phyloP scores from a whole-genome alignment of 1,140 invertebrate species.

The Neodiprion virginianus region DNA sequence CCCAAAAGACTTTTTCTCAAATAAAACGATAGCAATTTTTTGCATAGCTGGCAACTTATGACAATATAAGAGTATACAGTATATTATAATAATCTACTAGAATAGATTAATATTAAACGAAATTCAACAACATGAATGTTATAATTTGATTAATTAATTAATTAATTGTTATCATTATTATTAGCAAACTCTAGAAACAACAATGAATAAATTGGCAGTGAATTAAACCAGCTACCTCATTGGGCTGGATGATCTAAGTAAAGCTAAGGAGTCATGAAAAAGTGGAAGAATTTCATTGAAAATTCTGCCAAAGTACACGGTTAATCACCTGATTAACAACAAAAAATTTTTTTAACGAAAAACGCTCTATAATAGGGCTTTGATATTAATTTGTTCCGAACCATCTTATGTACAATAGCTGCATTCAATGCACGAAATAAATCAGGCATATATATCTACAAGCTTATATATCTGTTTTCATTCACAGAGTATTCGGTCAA shows the following conservation, averaged over 20 bases:
- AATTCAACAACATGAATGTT: background rate
- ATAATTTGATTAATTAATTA: background rate
- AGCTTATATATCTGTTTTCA: background rate
- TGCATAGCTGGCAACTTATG: too few relatives aligned
- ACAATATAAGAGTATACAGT: too few relatives aligned
- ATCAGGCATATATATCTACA: background rate
- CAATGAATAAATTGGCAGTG: slow-evolving; percentile 52
- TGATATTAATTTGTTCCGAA: background rate
- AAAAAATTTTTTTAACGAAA: background rate
- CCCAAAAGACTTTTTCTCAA: too few relatives aligned
- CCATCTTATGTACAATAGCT: slow-evolving; percentile 36
- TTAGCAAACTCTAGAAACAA: slow-evolving; percentile 31
- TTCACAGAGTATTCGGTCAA: background rate
- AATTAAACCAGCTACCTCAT: slow-evolving; percentile 38
- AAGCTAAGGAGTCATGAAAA: slow-evolving; percentile 27
- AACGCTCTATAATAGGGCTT: too few relatives aligned
- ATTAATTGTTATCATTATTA: background rate
- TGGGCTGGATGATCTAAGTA: slow-evolving; percentile 28
- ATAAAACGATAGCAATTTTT: too few relatives aligned
- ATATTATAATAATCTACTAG: too few relatives aligned
- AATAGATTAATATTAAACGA: background rate
- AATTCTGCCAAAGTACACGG: slow-evolving; percentile 23
- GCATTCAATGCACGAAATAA: slow-evolving; percentile 22
- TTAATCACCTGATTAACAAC: slow-evolving; percentile 9
- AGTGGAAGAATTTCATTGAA: slow-evolving; percentile 34